These are phyloP conservation scores for Cheilosia grossa DNA, from an alignment of 2,888 invertebrate species.

Conservation along the genomic window DNA sequence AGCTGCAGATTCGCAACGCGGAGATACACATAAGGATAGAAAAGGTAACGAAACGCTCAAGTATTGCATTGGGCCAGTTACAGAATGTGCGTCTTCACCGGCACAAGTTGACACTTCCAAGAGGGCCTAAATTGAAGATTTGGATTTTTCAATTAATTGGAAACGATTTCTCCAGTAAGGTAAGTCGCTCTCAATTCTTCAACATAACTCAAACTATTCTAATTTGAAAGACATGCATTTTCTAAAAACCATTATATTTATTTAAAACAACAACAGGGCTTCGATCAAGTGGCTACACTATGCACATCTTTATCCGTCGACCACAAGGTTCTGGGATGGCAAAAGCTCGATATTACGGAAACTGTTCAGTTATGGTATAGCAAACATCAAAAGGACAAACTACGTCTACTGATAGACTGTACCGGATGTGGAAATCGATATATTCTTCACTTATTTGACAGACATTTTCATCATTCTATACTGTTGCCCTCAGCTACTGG, in stretches of 20 bases:
- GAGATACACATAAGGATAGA: conserved; percentile 89
- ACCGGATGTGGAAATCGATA: conserved; percentile 91
- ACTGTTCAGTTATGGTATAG: conserved; percentile 90
- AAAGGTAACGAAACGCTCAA: conserved; percentile 40
- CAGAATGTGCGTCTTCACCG: conserved; percentile 27
- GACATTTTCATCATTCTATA: conserved; percentile 41
- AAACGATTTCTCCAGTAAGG: conserved; percentile 79
- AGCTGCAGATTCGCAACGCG: conserved; percentile 90
- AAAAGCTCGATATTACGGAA: conserved; percentile 92
- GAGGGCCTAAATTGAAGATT: conserved; percentile 78
- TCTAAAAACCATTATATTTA: conserved; percentile 17
- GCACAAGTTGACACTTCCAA: conserved; percentile 19
- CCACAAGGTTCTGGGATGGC: conserved; percentile 90
- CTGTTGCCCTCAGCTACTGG: conserved; percentile 12
- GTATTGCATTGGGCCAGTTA: neutral
- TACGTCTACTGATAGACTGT: conserved; percentile 93
- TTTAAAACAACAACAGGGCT: conserved; percentile 84
- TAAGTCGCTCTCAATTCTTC: conserved; percentile 65
- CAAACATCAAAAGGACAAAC: conserved; percentile 84
- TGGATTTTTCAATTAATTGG: conserved; percentile 81
- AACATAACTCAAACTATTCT: neutral
- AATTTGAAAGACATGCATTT: neutral
- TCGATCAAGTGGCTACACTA: conserved; percentile 85
- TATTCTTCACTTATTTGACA: conserved; percentile 86
- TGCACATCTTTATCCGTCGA: conserved; percentile 85